Percentiles rank a stretch among this genome's conserved stretches.
Evolutionary conservation across 2,888 invertebrate species (phyloP).

Genomic region (Halictus quadricinctus): DNA sequence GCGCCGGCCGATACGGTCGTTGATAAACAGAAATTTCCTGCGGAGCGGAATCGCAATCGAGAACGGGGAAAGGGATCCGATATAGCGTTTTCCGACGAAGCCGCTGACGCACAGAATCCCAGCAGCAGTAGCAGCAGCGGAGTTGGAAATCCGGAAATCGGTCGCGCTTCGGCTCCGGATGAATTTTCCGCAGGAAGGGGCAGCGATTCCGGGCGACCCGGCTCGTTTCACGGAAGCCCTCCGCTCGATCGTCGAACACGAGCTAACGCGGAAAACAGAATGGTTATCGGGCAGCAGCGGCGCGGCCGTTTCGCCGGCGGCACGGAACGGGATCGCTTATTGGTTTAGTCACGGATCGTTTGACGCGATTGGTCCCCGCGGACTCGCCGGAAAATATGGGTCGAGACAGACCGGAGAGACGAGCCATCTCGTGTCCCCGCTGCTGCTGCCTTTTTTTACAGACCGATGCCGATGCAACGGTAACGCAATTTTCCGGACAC

Average conservation of each 20-base stretch:
- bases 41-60: neutral
- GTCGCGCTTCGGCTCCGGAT: neutral
- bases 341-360: conserved; percentile 77
- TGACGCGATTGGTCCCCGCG: conserved; percentile 70
- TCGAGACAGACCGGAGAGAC: conserved; percentile 31
- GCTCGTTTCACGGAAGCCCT: conserved; percentile 13
- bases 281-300: conserved; percentile 48
- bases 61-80: neutral
- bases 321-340: conserved; percentile 70
- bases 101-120: neutral
- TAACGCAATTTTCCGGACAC: conserved; percentile 39
- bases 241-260: conserved; percentile 24
- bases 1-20: neutral
- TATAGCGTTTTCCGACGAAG: neutral
- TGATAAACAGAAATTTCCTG: conserved; percentile 12
- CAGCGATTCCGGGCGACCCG: conserved; percentile 13
- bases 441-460: conserved; percentile 21
- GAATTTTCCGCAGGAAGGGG: neutral
- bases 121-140: neutral
- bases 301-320: conserved; percentile 31
- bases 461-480: neutral
- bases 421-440: conserved; percentile 12
- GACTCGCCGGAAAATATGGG: conserved; percentile 58
- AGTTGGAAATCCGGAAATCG: neutral
- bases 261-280: conserved; percentile 43